Conservation (phyloP, 1,140 invertebrate genomes). For the Mamestra configurata region DNA sequence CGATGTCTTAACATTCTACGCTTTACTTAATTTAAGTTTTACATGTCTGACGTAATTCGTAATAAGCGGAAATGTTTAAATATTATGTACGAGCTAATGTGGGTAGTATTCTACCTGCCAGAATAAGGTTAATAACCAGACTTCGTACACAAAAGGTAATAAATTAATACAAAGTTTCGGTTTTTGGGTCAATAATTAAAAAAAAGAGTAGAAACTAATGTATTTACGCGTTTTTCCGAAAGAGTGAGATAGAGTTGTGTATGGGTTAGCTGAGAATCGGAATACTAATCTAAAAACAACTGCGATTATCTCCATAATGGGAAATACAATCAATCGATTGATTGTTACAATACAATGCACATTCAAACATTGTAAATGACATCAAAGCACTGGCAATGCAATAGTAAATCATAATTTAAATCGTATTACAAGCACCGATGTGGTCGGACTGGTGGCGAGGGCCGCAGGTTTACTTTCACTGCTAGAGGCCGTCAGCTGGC, state of each 20-base stretch:
- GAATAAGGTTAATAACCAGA: conserved; percentile 48
- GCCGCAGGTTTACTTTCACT: conserved; percentile 82
- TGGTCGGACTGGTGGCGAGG: conserved; percentile 54
- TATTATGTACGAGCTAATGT: conserved; percentile 22
- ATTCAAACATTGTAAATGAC: conserved; percentile 39
- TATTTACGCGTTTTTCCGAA: not conserved
- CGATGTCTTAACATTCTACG: conserved; percentile 28
- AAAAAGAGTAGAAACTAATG: not conserved
- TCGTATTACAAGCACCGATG: conserved; percentile 48
- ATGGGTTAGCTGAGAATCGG: conserved; percentile 3
- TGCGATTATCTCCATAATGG: not conserved
- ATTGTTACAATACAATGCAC: conserved; percentile 45
- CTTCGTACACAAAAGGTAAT: conserved; percentile 15
- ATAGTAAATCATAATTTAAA: conserved; percentile 53
- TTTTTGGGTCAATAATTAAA: not conserved
- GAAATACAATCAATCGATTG: conserved; percentile 30
- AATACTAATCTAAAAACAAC: not conserved
- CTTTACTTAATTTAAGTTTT: conserved; percentile 28
- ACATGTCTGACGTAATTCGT: conserved; percentile 41
- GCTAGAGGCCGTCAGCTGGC: conserved; percentile 81
- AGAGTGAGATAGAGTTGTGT: not conserved
- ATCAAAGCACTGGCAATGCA: conserved; percentile 31
- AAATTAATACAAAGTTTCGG: not conserved
- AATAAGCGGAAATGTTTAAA: conserved; percentile 41
- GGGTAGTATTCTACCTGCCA: conserved; percentile 13